Conservation (phyloP, 2,888 invertebrate genomes). For the Xylocampa areola region DNA sequence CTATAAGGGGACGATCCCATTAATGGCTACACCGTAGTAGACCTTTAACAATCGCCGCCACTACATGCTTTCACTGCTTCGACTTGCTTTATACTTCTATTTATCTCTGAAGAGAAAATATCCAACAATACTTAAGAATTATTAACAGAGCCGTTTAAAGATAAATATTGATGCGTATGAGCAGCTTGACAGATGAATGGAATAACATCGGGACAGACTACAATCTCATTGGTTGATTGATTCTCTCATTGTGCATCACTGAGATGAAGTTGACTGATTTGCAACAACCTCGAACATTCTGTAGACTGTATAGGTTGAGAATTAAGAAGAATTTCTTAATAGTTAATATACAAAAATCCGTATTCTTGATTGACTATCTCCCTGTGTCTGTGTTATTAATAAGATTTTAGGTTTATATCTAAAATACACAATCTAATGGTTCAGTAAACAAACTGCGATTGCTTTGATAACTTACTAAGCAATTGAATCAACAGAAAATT, state of each 20-base stretch:
- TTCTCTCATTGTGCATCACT: constrained; percentile 33
- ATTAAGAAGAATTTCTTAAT: too few relatives aligned
- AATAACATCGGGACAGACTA: background rate
- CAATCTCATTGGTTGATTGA: constrained; percentile 31
- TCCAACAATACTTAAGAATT: constrained; percentile 22
- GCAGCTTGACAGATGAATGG: constrained; percentile 43
- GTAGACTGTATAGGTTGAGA: background rate
- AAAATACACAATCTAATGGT: too few relatives aligned
- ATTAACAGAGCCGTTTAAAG: constrained; percentile 16
- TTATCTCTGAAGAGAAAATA: constrained; percentile 7
- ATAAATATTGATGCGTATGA: constrained; percentile 42
- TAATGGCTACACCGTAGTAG: background rate
- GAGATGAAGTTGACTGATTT: constrained; percentile 20
- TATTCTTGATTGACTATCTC: too few relatives aligned
- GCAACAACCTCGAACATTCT: constrained; percentile 3
- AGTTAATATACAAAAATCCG: too few relatives aligned
- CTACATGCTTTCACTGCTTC: constrained; percentile 2
- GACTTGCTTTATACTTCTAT: constrained; percentile 2
- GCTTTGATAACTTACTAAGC: too few relatives aligned
- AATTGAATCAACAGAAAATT: too few relatives aligned
- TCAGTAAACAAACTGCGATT: too few relatives aligned
- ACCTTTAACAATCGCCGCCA: constrained; percentile 15
- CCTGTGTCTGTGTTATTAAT: too few relatives aligned
- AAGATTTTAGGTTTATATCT: too few relatives aligned
- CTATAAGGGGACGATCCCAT: background rate